phyloP scores from a whole-genome alignment of 2,113 vertebrate species.

The Tetrax tetrax region DNA sequence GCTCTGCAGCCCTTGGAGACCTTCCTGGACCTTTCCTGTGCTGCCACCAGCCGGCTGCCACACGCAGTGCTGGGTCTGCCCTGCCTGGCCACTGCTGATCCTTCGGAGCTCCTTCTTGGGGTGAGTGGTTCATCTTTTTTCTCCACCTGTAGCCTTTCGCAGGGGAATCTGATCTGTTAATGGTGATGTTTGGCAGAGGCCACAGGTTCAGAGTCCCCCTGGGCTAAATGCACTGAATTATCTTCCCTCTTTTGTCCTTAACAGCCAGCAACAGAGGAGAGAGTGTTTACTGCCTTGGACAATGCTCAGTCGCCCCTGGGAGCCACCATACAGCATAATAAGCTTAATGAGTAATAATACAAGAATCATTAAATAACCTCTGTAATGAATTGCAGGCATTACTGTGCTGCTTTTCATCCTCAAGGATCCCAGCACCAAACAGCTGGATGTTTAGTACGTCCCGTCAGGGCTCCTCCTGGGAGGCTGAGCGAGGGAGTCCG shows the following conservation, averaged over 20 bases:
- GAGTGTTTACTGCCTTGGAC: background rate
- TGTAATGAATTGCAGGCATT: background rate
- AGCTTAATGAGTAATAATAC: background rate
- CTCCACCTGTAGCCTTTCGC: background rate
- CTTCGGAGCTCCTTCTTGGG: background rate
- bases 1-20: rapidly evolving
- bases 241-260: background rate
- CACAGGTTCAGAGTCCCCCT: background rate
- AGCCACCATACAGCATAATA: background rate
- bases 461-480: background rate
- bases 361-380: background rate
- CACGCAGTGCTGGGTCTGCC: background rate
- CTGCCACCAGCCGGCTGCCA: constrained; percentile 20
- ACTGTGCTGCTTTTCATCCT: background rate
- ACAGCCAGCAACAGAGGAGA: background rate
- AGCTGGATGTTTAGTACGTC: background rate
- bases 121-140: background rate
- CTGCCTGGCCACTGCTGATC: background rate
- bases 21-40: background rate
- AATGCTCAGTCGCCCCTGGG: background rate
- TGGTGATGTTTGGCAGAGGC: background rate
- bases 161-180: background rate
- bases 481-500: background rate
- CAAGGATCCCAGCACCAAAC: background rate
- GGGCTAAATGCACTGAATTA: background rate